Evolutionary conservation across 1,140 invertebrate species (phyloP).

Genomic region (Prorops nasuta): DNA sequence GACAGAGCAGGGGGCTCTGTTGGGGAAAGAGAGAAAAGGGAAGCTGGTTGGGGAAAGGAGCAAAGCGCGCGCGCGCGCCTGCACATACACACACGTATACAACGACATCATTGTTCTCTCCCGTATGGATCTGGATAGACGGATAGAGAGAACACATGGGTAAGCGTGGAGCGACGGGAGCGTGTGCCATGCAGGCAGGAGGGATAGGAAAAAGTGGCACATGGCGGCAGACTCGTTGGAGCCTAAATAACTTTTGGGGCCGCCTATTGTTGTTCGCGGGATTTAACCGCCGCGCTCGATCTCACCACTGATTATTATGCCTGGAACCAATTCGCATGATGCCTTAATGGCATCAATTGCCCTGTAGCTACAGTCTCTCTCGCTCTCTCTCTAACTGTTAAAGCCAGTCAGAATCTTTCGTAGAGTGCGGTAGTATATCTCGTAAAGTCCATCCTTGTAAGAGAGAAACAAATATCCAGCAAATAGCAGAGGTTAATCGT

Average conservation of each 20-base stretch:
- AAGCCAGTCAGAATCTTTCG: no score
- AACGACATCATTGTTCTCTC: background rate
- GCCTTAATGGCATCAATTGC: background rate
- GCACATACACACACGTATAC: no score
- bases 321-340: background rate
- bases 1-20: background rate
- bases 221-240: constrained; percentile 35
- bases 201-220: constrained; percentile 37
- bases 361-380: background rate
- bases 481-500: background rate
- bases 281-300: constrained; percentile 37
- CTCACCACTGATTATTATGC: background rate
- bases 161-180: background rate
- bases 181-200: constrained; percentile 1
- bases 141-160: background rate
- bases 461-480: no score
- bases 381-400: no score
- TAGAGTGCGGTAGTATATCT: no score
- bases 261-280: constrained; percentile 34
- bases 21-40: background rate
- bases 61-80: no score
- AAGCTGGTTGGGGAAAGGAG: background rate
- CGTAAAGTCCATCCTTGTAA: no score
- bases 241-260: constrained; percentile 41
- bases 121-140: background rate